Evolutionary conservation across 2,113 vertebrate genomes (phyloP), one percentile per base, ranked within the genome.

Genomic region (Crypturellus undulatus): DNA sequence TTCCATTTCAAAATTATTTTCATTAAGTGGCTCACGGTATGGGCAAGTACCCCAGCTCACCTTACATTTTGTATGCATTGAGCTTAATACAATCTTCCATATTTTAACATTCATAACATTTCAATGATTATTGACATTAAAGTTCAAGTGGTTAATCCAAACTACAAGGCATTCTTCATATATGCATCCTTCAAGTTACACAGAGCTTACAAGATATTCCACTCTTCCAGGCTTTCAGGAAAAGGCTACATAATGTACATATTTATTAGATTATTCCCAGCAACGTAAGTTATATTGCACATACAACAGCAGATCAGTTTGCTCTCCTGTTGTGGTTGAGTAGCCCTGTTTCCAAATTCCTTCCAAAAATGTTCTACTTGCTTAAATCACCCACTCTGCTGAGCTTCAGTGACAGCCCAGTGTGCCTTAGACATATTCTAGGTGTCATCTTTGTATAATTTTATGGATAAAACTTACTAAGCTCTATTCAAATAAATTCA

Each of bases 51-150:
- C 65, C 42, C 54, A 79, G 70, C 63, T 67, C 86, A 90, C 69
- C 45, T 34, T 89, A 71, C 8, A 76, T 54, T 93, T 75, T 58
- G 56, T 71, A 84, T 40, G 96, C 90, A 86, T 3, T 43, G 54
- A 92, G 43, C 45, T 95, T 82, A 84, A 84, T 90, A 96, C 86
- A 96, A 92, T 89, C 92, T 82, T 96, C 13, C 49, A 12, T 76
- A 84, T 69, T 95, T 92, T 94, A 64, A 94, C 94, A 94, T 96
- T 96, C 73, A 28, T 93, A 90, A 83, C 65, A 92, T 68, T 72
- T 88, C 79, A 91, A 81, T 5, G 3, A 72, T 84, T 47, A 89
- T 49, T 75, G 72, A 94, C 79, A 88, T 72, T 80, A 92, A 93
- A 68, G 87, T 77, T 77, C 89, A 94, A 88, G 38, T 71, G n/a